Base-by-base conservation (phyloP, 2,888 invertebrate species). In the Stomorhina lunata region DNA sequence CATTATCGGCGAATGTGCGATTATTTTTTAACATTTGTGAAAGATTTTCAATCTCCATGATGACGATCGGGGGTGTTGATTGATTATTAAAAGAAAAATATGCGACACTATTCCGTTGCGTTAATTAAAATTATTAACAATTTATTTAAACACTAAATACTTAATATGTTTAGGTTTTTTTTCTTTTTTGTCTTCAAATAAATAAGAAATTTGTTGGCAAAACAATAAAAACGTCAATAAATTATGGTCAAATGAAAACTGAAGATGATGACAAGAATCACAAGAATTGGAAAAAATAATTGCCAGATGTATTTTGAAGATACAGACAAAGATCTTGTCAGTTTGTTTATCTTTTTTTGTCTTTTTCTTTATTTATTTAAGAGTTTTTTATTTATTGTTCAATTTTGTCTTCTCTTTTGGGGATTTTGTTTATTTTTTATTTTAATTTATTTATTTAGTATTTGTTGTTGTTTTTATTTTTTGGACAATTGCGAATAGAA, bases 1-100 rank as follows among this genome's bases (percentile, higher is more conserved):
- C 87, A 84, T 87, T 88, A 72, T 86, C 85, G 22, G 87, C 85
- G 80, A 87, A 87, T 50, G 86, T 85, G 81, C 86, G 85, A 40
- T 86, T 86, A 84, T 85, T 88, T 78, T 89, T 87, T 76, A 88
- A 77, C 84, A 86, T 79, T 73, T 89, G 87, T 32, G 86, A 85
- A 84, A 88, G 86, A 63, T 90, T 89, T 84, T 90, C 86, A 48
- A 90, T 83, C 83, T 90, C 89, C 90, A 90, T 90, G 65, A 55
- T 82, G 75, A 59, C 59, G 25, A 15, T 63, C 50, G 20, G 6
- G 12, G 20, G 48, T 40, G 20, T 40, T 34, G 3, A 0, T 15
- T 4, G 25, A 4, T 48, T 1, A 37, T 50, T n/a, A 27, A 15
- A 43, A 15, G 12, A 45, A 12, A 45, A 48, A 5, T 17, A 45